Evolutionary conservation across 2,797 vertebrate genomes (phyloP), one percentile per base, ranked within the genome.

Genomic region (Acestrorhynchus altus): DNA sequence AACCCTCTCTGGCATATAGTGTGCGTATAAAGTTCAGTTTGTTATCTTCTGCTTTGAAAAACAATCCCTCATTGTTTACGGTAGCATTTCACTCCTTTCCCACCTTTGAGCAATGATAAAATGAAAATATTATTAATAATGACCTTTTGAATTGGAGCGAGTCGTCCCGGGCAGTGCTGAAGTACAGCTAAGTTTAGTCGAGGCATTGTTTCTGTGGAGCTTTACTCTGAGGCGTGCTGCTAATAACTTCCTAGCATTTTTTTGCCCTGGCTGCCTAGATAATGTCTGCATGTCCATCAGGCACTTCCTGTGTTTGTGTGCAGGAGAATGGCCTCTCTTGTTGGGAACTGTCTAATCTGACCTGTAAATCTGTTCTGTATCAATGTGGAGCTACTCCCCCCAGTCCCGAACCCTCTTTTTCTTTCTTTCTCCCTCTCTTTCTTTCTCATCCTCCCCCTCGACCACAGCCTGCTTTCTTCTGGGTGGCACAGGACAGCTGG

Each of bases 261-360:
- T 92, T 91, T 93, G 90, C 88, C 85, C 93, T 90, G 94, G 84
- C 88, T 82, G 92, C 90, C 92, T 94, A 96, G 94, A 95, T 95
- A 95, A 95, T 95, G 94, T 94, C 89, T 91, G 88, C 90, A 84
- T 93, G 94, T 95, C 93, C 89, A 94, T 96, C 97, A 95, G 96
- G 93, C 94, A 94, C 95, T 96, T 99, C 98, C 98, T 98, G 96
- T 95, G 91, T 99, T 99, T 98, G 97, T 98, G 93, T 95, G 91
- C 89, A 91, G 90, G 91, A 96, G 95, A 96, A 96, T 96, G 90
- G 94, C 85, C 89, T 90, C 92, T 95, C 93, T 94, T 90, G 86
- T 92, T 90, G 89, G 91, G 92, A 92, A 93, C 80, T 44, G 89
- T 90, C 92, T 93, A 93, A 94, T 94, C 94, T 91, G 85, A 87